Conservation (phyloP, 2,888 invertebrate genomes). For the Leptopilina syphax region DNA sequence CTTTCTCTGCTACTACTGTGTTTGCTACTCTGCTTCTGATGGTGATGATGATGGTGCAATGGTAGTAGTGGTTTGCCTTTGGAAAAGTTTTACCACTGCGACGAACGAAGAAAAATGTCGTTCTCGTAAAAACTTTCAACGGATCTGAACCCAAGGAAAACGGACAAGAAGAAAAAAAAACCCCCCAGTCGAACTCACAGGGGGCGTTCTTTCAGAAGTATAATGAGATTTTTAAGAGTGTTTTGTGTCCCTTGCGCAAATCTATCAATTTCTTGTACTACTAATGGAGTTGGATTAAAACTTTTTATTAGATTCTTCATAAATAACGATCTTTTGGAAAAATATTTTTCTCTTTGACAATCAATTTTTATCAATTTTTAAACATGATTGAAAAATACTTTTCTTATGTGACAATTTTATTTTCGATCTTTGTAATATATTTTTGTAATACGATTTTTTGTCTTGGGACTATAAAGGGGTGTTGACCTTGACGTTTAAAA, state of each 20-base stretch:
- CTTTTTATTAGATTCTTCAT: not conserved
- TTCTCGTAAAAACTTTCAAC: constrained; percentile 35
- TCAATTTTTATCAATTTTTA: not conserved
- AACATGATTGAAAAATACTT: not conserved
- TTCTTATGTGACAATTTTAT: too few relatives aligned
- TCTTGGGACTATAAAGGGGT: too few relatives aligned
- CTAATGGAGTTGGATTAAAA: constrained; percentile 6
- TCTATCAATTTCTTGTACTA: constrained; percentile 37
- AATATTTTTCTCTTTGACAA: not conserved
- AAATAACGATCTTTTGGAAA: not conserved
- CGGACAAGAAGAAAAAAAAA: constrained; percentile 3
- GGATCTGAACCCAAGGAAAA: constrained; percentile 11
- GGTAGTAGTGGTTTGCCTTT: not conserved
- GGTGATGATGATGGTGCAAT: too few relatives aligned
- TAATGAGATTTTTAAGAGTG: constrained; percentile 37
- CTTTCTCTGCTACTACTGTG: not conserved
- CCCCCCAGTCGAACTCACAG: not conserved
- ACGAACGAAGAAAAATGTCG: constrained; percentile 38
- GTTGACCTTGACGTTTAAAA: too few relatives aligned
- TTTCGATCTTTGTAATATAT: too few relatives aligned
- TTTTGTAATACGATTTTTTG: too few relatives aligned
- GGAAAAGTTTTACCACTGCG: constrained; percentile 23
- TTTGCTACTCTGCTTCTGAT: not conserved
- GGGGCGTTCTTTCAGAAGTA: constrained; percentile 18
- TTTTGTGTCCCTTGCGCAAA: constrained; percentile 30